A percentile compares a stretch with the other conserved stretches of the same genome.
Conservation (phyloP, 92 coral and sea anemone genomes). For the Ricordea florida region DNA sequence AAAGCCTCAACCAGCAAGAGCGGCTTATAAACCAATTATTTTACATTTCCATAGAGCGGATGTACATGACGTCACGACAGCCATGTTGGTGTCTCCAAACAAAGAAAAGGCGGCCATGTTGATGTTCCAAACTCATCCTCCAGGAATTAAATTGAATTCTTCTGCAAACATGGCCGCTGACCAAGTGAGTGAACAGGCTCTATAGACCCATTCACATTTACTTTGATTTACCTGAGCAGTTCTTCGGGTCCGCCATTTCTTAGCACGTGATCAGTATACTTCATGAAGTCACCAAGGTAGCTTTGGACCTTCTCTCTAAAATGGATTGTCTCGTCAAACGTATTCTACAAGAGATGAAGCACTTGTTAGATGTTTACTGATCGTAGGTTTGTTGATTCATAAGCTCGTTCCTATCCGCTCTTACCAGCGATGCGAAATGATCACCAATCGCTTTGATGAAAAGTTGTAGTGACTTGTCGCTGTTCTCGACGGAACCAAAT, state of each 20-base stretch:
- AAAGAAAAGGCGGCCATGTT: too few species aligned
- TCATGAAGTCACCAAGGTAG: conserved; percentile 87
- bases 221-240: conserved; percentile 66
- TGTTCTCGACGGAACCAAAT: conserved; percentile 75
- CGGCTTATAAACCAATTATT: too few species aligned
- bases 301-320: conserved; percentile 81
- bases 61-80: too few species aligned
- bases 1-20: too few species aligned
- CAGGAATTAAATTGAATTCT: too few species aligned
- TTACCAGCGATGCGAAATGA: conserved; percentile 70
- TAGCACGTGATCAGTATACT: conserved; percentile 79
- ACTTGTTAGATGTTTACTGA: background rate
- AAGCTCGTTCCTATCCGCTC: background rate
- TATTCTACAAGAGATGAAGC: conserved; percentile 36
- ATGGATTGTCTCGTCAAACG: conserved; percentile 72
- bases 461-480: conserved; percentile 85
- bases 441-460: conserved; percentile 74
- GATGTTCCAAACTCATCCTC: too few species aligned
- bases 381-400: background rate
- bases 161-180: too few species aligned
- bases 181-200: too few species aligned
- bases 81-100: too few species aligned
- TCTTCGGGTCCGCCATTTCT: conserved; percentile 79
- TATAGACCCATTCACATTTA: background rate
- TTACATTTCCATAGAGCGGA: too few species aligned